Conservation (phyloP, 2,113 vertebrate genomes). For the Barbus barbus region DNA sequence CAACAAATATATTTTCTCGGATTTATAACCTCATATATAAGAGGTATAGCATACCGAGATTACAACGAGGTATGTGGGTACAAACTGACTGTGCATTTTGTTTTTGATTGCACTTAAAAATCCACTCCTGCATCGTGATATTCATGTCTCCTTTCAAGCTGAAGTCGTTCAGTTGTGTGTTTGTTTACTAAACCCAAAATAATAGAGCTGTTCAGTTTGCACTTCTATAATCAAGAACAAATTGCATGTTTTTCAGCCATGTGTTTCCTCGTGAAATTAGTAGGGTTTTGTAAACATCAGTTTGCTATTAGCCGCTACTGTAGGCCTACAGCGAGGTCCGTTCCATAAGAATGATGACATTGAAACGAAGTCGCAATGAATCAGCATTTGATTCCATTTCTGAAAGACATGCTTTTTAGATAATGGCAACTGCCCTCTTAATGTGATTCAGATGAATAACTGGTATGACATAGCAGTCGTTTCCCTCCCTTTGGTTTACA, state of each 20-base stretch:
- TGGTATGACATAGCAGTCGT: background rate
- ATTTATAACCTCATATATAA: too few relatives aligned
- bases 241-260: background rate
- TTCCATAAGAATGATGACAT: conserved; percentile 8
- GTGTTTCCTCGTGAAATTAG: background rate
- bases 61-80: too few relatives aligned
- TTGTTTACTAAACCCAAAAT: background rate
- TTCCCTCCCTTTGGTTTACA: background rate
- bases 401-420: background rate
- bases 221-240: background rate
- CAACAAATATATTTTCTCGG: too few relatives aligned
- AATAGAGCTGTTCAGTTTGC: background rate
- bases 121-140: background rate
- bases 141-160: background rate
- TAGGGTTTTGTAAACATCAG: background rate
- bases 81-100: too few relatives aligned
- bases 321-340: background rate
- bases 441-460: background rate
- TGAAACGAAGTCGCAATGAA: background rate
- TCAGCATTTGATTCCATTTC: background rate
- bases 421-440: background rate
- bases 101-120: background rate
- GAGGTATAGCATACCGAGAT: too few relatives aligned
- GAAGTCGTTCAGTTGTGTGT: background rate
- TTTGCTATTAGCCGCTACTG: background rate